Percentiles rank a stretch among this genome's conserved stretches.
Evolutionary conservation across 2,888 invertebrate genomes (phyloP).

Genomic region (Perithous albicinctus): DNA sequence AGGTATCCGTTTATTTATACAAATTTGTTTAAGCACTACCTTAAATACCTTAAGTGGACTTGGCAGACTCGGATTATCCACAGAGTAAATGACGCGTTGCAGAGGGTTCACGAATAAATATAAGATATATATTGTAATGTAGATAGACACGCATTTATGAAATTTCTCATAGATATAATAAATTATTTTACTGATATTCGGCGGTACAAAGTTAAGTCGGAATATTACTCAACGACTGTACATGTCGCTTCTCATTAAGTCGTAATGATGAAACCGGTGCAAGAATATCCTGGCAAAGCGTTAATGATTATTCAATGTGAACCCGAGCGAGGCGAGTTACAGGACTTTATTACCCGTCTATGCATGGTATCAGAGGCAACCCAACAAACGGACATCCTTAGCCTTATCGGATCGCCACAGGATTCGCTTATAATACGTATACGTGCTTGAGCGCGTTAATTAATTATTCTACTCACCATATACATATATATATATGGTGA

Average conservation of each 20-base stretch:
- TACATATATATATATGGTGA: too few relatives aligned
- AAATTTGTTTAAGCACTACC: too few relatives aligned
- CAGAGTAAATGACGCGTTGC: too few relatives aligned
- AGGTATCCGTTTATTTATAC: too few relatives aligned
- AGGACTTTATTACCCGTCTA: background rate
- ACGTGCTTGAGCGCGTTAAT: conserved; percentile 6
- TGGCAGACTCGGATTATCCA: too few relatives aligned
- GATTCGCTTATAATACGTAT: background rate
- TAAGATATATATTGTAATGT: background rate
- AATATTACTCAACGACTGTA: background rate
- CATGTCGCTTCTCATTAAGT: background rate
- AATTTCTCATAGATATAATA: background rate
- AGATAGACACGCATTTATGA: background rate
- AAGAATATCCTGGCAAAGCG: conserved; percentile 9
- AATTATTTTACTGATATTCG: background rate
- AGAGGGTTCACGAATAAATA: too few relatives aligned
- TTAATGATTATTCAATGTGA: conserved; percentile 33
- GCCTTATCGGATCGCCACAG: conserved; percentile 15
- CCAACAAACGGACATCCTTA: background rate
- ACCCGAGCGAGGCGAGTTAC: conserved; percentile 8
- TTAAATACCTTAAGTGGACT: too few relatives aligned
- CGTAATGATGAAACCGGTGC: background rate
- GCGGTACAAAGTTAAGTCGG: background rate
- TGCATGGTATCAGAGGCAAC: background rate
- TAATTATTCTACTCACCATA: conserved; percentile 15